A percentile compares a stretch with the other conserved stretches of the same genome.
phyloP scores from a whole-genome alignment of 2,888 invertebrate genomes.

The Mellilla xanthometata region DNA sequence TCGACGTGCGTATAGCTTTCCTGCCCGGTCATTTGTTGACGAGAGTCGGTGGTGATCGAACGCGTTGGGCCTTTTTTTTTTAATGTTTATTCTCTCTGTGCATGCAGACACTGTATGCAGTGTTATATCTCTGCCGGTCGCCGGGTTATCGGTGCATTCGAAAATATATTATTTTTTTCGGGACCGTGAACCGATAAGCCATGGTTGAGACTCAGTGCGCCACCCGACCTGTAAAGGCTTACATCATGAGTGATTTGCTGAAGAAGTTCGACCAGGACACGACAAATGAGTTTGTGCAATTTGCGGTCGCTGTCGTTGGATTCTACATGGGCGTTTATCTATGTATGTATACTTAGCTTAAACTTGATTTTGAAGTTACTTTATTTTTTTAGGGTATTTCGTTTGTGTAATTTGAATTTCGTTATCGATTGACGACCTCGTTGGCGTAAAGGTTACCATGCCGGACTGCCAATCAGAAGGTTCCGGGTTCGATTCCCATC shows the following conservation, averaged over 20 bases:
- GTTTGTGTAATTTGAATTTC: neutral
- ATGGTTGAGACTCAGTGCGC: constrained; percentile 73
- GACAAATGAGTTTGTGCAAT: constrained; percentile 64
- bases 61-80: constrained; percentile 39
- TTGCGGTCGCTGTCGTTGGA: constrained; percentile 59
- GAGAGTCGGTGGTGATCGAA: constrained; percentile 45
- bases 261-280: constrained; percentile 67
- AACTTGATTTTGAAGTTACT: constrained; percentile 20
- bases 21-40: constrained; percentile 39
- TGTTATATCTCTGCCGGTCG: constrained; percentile 53
- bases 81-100: constrained; percentile 31
- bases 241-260: constrained; percentile 76
- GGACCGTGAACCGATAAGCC: constrained; percentile 36
- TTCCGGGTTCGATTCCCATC: too few relatives aligned
- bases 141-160: constrained; percentile 68
- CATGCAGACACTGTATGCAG: constrained; percentile 53
- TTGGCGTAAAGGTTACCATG: too few relatives aligned
- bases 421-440: too few relatives aligned
- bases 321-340: constrained; percentile 70
- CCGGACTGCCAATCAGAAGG: too few relatives aligned
- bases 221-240: constrained; percentile 63
- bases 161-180: constrained; percentile 34
- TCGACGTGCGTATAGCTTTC: constrained; percentile 33
- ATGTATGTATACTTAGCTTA: constrained; percentile 55
- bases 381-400: neutral